Evolutionary conservation across 2,888 invertebrate genomes (phyloP), one percentile per base, ranked within the genome.

Genomic region (Dimorphilus gyrociliatus): DNA sequence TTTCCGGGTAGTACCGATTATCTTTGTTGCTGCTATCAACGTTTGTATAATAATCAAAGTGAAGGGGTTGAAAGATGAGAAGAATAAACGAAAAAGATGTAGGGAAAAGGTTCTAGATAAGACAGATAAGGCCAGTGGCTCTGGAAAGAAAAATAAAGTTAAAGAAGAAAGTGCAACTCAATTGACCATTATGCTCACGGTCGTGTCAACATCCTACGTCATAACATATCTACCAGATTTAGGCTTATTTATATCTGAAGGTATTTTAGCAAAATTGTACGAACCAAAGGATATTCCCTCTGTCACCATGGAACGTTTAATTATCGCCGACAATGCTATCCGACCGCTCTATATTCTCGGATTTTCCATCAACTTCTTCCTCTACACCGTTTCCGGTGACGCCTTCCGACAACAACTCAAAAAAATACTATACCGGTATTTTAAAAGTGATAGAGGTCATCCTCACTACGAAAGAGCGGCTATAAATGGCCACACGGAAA

Each of bases 301-400:
- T 21, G 21, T 21, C n/a, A n/a, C 21, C 8, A 8, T 10, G 21
- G 21, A 8, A n/a, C n/a, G 8, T n/a, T 21, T 21, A n/a, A n/a
- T 10, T 21, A 21, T 21, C 21, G 8, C n/a, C 21, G 21, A n/a
- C 21, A n/a, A 8, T 8, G 8, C n/a, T 8, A 10, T n/a, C 21
- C 8, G n/a, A 10, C 19, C 37, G 10, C 29, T 45, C 16, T 42
- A 42, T 35, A 34, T 45, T 14, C 31, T 35, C 4, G 45, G 42
- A 2, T 45, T 44, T 23, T 40, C 45, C 16, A 42, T 39, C 33
- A 45, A 45, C 36, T 45, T 45, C 25, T 45, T 45, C 30, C 38
- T 45, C 17, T 45, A 42, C 37, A 45, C 45, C 1, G 27, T 45
- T 16, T 37, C 38, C n/a, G 45, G 45, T 4, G 19, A 36, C 10